Base-by-base conservation (phyloP, 2,888 invertebrate genomes). In the Ephialtes manifestator region DNA sequence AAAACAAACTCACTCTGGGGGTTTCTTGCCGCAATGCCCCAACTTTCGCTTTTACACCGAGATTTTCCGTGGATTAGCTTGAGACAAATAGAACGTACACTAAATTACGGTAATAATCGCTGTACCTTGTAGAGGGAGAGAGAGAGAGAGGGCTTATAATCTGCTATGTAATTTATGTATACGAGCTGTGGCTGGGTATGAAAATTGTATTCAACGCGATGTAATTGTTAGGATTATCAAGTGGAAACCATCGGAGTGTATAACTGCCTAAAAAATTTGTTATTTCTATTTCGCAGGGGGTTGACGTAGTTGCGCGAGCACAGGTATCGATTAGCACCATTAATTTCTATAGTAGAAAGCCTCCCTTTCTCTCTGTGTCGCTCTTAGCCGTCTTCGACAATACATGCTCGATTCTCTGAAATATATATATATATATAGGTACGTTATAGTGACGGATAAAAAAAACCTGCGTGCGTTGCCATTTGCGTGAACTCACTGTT, bases 91-190 rank as follows among this genome's bases (percentile, higher is more conserved):
- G 28, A 78, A 83, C 53, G 68, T 20, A 70, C 20, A 72, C 28
- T 78, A 74, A 83, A 83, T 63, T 31, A 63, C 55, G 46, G 67
- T 60, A 55, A 70, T 48, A 63, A 75, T 80, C 60, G 60, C 51
- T 48, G 24, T 18, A 58, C 20, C 60, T 24, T 15, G 28, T 39
- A 43, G 39, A 3, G 75, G 31, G 72, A 39, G n/a, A 48, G 15
- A 3, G 75, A 43, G 72, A 39, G n/a, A 48, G 15, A 31, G 20
- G 5, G 55, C 39, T 13, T 20, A 39, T 39, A 39, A 8, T 18
- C 1, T 18, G 31, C 28, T 51, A 43, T 28, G 24, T 80, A 76
- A 84, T 84, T 83, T 83, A 83, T 75, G 83, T 75, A 55, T 75
- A 63, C 24, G 35, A 3, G 39, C 11, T 63, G 4, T 35, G 24